Conservation (phyloP, 2,888 invertebrate genomes). For the Volucella bombylans region DNA sequence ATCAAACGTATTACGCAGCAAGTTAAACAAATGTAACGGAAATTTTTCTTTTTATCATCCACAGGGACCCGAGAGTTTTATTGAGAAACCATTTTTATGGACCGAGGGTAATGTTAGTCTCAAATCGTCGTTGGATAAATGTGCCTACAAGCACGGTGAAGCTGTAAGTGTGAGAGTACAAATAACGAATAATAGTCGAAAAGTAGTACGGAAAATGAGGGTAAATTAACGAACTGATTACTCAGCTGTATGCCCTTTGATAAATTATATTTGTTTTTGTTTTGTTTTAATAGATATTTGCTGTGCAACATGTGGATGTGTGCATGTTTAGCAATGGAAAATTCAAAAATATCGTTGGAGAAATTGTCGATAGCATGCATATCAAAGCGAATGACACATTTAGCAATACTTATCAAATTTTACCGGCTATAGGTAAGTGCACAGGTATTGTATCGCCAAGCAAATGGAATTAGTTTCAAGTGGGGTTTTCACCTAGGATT, state of each 20-base stretch:
- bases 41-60: slow-evolving; percentile 3
- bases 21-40: not conserved
- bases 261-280: not conserved
- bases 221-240: slow-evolving; percentile 82
- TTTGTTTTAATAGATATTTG: slow-evolving; percentile 85
- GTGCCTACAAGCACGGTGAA: slow-evolving; percentile 90
- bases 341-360: slow-evolving; percentile 90
- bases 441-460: too few relatives aligned
- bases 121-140: slow-evolving; percentile 89
- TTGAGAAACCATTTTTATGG: slow-evolving; percentile 90
- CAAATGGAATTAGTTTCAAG: too few relatives aligned
- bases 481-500: too few relatives aligned
- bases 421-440: slow-evolving; percentile 85
- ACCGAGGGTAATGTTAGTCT: slow-evolving; percentile 90
- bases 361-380: slow-evolving; percentile 86
- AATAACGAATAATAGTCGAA: slow-evolving; percentile 89
- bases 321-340: slow-evolving; percentile 96
- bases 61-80: slow-evolving; percentile 86
- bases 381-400: slow-evolving; percentile 86
- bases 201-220: slow-evolving; percentile 90
- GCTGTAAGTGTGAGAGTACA: slow-evolving; percentile 87
- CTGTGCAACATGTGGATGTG: slow-evolving; percentile 93
- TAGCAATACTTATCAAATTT: slow-evolving; percentile 85
- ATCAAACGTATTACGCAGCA: not conserved
- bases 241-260: not conserved